Percentiles rank a stretch among this genome's conserved stretches.
Conservation (phyloP, 2,113 vertebrate species). For the Lonchura striata region DNA sequence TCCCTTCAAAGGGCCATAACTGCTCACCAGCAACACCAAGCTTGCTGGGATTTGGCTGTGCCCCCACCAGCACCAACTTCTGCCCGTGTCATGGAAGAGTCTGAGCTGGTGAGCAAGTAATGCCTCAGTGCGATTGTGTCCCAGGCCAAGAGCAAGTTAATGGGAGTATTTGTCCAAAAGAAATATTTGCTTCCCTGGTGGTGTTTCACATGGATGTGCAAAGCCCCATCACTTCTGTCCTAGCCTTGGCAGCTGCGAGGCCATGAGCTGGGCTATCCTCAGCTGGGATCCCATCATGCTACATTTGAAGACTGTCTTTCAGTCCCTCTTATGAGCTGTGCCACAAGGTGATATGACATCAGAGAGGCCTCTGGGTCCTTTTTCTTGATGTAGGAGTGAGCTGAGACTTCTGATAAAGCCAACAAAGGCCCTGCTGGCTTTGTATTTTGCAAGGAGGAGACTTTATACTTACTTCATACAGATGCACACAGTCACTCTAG, state of each 20-base stretch:
- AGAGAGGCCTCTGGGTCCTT: background rate
- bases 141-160: background rate
- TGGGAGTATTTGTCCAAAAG: background rate
- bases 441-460: background rate
- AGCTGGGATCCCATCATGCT: background rate
- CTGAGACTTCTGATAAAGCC: background rate
- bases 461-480: background rate
- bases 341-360: background rate
- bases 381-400: background rate
- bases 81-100: background rate
- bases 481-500: background rate
- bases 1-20: background rate
- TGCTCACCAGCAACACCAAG: rapidly evolving
- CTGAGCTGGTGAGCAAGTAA: rapidly evolving
- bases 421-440: background rate
- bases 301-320: background rate
- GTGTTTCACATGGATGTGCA: rapidly evolving
- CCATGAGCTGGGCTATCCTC: background rate
- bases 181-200: background rate
- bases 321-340: background rate
- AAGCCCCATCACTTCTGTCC: background rate
- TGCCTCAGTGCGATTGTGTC: background rate
- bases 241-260: rapidly evolving
- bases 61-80: background rate
- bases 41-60: background rate